Evolutionary conservation across 2,888 invertebrate genomes (phyloP), one percentile per base, ranked within the genome.

Genomic region (Cantharis lateralis): DNA sequence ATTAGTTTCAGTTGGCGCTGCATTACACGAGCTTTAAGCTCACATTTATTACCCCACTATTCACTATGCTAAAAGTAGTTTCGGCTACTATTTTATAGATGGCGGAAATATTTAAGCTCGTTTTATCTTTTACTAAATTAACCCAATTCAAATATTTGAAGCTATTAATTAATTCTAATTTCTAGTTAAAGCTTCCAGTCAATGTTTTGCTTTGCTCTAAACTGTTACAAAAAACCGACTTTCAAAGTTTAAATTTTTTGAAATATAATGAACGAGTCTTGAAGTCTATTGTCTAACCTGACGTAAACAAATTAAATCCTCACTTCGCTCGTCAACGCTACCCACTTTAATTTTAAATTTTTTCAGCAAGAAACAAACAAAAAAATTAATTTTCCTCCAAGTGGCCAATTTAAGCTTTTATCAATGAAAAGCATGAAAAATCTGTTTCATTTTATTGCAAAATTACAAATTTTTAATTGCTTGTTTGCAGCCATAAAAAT

Each of bases 61-160:
- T 62, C 66, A 77, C 77, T 74, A 77, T 77, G 70, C 28, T 48
- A 68, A 70, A 71, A 71, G 70, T 82, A 84, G 84, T 83, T 86
- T 85, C 79, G 81, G 83, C 86, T 84, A 84, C 83, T 85, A 85
- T 82, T 82, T 78, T 81, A 82, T 83, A 87, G 86, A 84, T 82
- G 87, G 87, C 85, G 81, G 77, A 75, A 78, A 80, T 80, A 78
- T 70, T 73, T 62, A 32, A 24, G 61, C 63, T 71, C 70, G n/a
- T 70, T 70, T 61, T 48, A 70, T 28, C n/a, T 20, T 15, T 16
- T 70, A 70, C 24, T 66, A 66, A 66, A 20, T 66, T 66, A 66
- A 66, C 48, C n/a, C 48, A 48, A n/a, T 48, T 48, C 48, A 48
- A 48, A 48, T 48, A 48, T n/a, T 48, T 48, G n/a, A 48, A 48